These are phyloP conservation scores for Sciaenops ocellatus DNA, from an alignment of 2,797 vertebrate species.

Conservation along the genomic window DNA sequence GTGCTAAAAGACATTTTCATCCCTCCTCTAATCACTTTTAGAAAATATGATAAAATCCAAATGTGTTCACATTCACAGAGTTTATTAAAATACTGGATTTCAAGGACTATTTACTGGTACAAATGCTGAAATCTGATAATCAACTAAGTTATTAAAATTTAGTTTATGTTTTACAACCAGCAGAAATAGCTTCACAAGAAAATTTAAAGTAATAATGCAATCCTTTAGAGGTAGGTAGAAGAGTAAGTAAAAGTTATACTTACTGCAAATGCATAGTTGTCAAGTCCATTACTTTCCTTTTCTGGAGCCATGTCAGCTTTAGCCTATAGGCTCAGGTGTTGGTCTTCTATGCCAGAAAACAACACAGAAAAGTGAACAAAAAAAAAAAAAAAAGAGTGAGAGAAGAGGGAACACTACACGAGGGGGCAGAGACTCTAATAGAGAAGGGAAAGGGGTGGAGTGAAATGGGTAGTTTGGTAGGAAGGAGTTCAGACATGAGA, in stretches of 20 bases:
- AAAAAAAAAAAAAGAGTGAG: constrained; percentile 24
- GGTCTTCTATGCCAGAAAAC: constrained; percentile 32
- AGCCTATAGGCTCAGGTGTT: constrained; percentile 33
- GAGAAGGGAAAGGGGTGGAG: constrained; percentile 14
- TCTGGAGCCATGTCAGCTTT: constrained; percentile 77
- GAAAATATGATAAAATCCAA: background rate
- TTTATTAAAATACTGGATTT: background rate
- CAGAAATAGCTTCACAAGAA: background rate
- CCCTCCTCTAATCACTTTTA: too few relatives aligned
- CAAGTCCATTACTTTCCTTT: constrained; percentile 83
- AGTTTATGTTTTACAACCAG: background rate
- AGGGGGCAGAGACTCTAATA: background rate
- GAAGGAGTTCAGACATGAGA: constrained; percentile 67
- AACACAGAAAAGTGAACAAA: constrained; percentile 35
- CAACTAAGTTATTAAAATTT: background rate
- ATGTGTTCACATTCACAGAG: background rate
- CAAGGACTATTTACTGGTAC: background rate
- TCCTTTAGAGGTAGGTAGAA: background rate
- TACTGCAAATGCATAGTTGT: constrained; percentile 87
- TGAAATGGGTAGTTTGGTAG: background rate
- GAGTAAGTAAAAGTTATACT: constrained; percentile 73
- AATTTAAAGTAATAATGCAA: background rate
- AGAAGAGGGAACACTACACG: constrained; percentile 26
- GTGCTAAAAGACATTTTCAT: background rate
- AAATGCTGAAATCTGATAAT: background rate